Percentiles rank a stretch among this genome's conserved stretches.
phyloP scores from a whole-genome alignment of 2,888 invertebrate genomes.

The Ernsta delagoae region DNA sequence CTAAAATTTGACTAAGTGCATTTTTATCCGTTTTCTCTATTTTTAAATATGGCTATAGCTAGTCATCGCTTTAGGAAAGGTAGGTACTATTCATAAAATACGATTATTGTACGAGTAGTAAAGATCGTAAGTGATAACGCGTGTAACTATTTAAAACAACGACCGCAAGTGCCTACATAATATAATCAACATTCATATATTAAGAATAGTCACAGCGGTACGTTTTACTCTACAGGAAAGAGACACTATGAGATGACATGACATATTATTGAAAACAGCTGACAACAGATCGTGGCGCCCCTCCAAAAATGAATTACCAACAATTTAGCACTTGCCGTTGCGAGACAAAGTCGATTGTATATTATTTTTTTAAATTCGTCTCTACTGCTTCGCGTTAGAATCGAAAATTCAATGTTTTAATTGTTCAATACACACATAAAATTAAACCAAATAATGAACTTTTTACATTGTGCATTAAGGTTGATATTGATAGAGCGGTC shows the following conservation, averaged over 20 bases:
- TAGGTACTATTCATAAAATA: no score
- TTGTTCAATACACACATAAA: background rate
- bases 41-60: no score
- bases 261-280: slow-evolving; percentile 23
- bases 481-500: slow-evolving; percentile 37
- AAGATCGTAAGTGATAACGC: background rate
- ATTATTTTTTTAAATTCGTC: background rate
- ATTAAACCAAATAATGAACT: slow-evolving; percentile 20
- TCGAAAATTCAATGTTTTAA: slow-evolving; percentile 1
- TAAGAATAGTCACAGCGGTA: background rate
- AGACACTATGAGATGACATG: background rate
- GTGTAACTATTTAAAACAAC: background rate
- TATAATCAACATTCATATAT: background rate
- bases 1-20: no score
- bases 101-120: no score
- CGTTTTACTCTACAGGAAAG: background rate
- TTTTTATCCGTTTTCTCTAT: no score
- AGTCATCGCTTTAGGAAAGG: no score
- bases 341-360: slow-evolving; percentile 36
- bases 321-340: slow-evolving; percentile 33
- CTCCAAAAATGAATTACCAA: slow-evolving; percentile 50
- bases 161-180: no score
- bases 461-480: slow-evolving; percentile 32
- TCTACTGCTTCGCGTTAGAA: background rate
- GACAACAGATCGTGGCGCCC: slow-evolving; percentile 48